Percentiles rank a stretch among this genome's conserved stretches.
These are phyloP conservation scores for Argyresthia albistria DNA, from an alignment of 2,888 invertebrate species.

Conservation along the genomic window DNA sequence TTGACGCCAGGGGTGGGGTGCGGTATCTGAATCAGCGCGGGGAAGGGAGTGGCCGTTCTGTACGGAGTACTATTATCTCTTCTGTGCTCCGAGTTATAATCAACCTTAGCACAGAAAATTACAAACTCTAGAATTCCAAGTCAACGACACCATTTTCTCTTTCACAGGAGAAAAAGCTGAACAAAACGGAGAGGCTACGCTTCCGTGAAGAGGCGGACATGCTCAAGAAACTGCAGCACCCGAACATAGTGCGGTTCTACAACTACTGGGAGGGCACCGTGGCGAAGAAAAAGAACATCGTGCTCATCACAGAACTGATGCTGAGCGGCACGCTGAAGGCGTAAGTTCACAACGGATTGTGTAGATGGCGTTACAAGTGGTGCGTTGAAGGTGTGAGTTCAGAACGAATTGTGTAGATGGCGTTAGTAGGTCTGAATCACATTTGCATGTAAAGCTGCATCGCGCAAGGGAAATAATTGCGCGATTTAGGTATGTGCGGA, in stretches of 20 bases:
- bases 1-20: too few species aligned
- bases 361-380: conserved; percentile 76
- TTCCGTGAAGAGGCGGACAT: conserved; percentile 98
- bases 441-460: too few species aligned
- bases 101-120: too few species aligned
- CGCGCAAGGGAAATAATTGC: too few species aligned
- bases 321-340: conserved; percentile 98
- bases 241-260: conserved; percentile 97
- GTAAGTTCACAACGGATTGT: conserved; percentile 62
- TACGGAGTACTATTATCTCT: too few species aligned
- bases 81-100: too few species aligned
- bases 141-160: too few species aligned
- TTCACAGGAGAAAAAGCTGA: conserved; percentile 92
- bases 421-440: not conserved
- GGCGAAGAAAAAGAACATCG: conserved; percentile 96
- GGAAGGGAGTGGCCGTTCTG: too few species aligned
- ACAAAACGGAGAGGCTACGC: conserved; percentile 94
- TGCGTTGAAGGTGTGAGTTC: conserved; percentile 92
- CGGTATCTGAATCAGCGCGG: too few species aligned
- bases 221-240: conserved; percentile 98
- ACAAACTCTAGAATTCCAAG: too few species aligned
- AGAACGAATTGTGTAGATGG: not conserved
- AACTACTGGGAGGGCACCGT: conserved; percentile 98
- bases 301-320: conserved; percentile 99
- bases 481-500: too few species aligned